Evolutionary conservation across 92 coral and sea anemone species (phyloP).

Genomic region (Porites rus): DNA sequence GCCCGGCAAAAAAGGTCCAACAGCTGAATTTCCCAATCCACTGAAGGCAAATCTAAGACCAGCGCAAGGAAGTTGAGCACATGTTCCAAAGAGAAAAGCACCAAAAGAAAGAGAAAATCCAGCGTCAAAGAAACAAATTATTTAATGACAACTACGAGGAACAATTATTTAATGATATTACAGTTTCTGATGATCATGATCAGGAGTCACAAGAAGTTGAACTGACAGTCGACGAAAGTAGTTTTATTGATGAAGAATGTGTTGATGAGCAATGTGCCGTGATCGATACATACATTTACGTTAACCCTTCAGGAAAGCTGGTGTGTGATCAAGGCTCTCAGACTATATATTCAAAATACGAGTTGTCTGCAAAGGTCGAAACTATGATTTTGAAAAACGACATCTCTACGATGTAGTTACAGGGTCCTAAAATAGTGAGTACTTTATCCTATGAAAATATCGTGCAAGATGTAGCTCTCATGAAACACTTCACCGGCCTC

Average conservation of each 20-base stretch:
- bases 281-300: no score
- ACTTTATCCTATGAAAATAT: constrained; percentile 64
- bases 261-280: no score
- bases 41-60: constrained; percentile 61
- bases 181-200: constrained; percentile 30
- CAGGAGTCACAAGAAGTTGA: constrained; percentile 29
- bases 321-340: constrained; percentile 50
- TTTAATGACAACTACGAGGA: constrained; percentile 26
- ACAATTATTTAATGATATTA: constrained; percentile 16
- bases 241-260: constrained; percentile 19
- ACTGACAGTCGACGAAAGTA: constrained; percentile 17
- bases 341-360: constrained; percentile 59
- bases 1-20: constrained; percentile 66
- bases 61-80: constrained; percentile 36
- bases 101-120: constrained; percentile 46
- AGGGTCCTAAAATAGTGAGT: constrained; percentile 55
- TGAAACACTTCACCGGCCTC: constrained; percentile 70
- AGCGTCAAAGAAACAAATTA: constrained; percentile 21
- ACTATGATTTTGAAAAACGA: constrained; percentile 58
- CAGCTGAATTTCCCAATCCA: constrained; percentile 57
- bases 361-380: constrained; percentile 64
- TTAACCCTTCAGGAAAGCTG: constrained; percentile 7
- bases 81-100: constrained; percentile 58
- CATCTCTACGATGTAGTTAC: constrained; percentile 15
- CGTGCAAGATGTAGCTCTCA: constrained; percentile 29